Evolutionary conservation across 2,113 vertebrate species (phyloP), one percentile per base, ranked within the genome.

Genomic region (Lepidothrix coronata): DNA sequence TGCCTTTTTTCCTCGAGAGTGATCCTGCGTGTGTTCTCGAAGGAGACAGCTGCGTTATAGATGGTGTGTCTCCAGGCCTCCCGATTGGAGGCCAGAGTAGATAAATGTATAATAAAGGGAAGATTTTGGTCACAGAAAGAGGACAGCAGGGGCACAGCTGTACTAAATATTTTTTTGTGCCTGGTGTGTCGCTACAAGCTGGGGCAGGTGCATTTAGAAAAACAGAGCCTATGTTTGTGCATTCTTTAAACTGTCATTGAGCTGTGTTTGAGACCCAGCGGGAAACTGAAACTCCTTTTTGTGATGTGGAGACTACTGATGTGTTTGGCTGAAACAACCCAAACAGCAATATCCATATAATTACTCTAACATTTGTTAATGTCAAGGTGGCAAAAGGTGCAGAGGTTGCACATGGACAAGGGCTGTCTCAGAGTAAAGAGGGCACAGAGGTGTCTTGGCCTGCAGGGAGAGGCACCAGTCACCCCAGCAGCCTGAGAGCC

Each of bases 201-300:
- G 48, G 27, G 85, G 57, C 95, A 97, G 90, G 90, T 97, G 92
- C 90, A 75, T 35, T 55, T 28, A 91, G 85, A 63, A 93, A 93
- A 96, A 91, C 85, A 96, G 30, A 93, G 46, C 39, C 62, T 24
- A 2, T 91, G 84, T 94, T 94, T 96, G 61, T 93, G 90, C 39
- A 37, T 43, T 49, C 25, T 76, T 39, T 54, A 70, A 55, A 49
- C 89, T 87, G 80, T 89, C 78, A 87, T 0, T 1, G 19, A 88
- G 61, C 77, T 65, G 52, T 76, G 74, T 79, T 88, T 75, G 75
- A 90, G 70, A 68, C 44, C 30, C 89, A 85, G 85, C 81, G 95
- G 95, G 95, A 95, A 97, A 95, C 58, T 93, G 95, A 95, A 96
- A 94, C 74, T 93, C 35, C 22, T 94, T 94, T 91, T 77, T 52